Base-by-base conservation (phyloP, 2,888 invertebrate genomes). In the Diarsia mendica region DNA sequence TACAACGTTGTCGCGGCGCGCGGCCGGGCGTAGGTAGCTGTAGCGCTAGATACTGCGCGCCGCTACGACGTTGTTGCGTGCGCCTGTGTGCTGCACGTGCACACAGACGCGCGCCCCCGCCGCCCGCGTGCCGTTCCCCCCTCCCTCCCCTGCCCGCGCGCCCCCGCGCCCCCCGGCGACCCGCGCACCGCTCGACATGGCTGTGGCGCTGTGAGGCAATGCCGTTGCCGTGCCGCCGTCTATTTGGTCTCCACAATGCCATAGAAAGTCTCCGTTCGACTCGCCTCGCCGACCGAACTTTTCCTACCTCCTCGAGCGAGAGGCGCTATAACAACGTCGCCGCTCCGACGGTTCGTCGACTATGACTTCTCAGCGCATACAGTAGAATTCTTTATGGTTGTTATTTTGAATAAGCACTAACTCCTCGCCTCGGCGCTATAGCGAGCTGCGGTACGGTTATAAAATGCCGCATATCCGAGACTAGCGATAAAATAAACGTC, bases 241-340 rank as follows among this genome's bases (percentile, higher is more conserved):
- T 94, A 95, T 94, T 95, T 93, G 92, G 91, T 93, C 94, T 93
- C 94, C 92, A 95, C 96, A 96, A 96, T 96, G 96, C 95, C 96
- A 95, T 96, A 96, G 96, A 96, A 96, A 96, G 96, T 96, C 93
- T 91, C 92, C 93, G 94, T 92, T 93, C 92, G 94, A 93, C 94
- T 95, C 95, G 94, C 94, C 93, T 94, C 94, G 93, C 89, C 93
- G 93, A 92, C 91, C 92, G 91, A 95, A 96, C 95, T 95, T 96
- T 95, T 96, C 95, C 95, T 95, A 94, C 95, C 94, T 92, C 92
- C 90, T 91, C 91, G 89, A 91, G 88, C 91, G 91, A 93, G 92
- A 92, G 91, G 89, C 91, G 90, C 90, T 90, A 92, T 93, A 92
- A 92, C 90, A 91, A 90, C 92, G 87, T 87, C 87, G 88, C 89